Evolutionary conservation across 2,113 vertebrate genomes (phyloP), one percentile per base, ranked within the genome.

Genomic region (Pollimyrus isidori): DNA sequence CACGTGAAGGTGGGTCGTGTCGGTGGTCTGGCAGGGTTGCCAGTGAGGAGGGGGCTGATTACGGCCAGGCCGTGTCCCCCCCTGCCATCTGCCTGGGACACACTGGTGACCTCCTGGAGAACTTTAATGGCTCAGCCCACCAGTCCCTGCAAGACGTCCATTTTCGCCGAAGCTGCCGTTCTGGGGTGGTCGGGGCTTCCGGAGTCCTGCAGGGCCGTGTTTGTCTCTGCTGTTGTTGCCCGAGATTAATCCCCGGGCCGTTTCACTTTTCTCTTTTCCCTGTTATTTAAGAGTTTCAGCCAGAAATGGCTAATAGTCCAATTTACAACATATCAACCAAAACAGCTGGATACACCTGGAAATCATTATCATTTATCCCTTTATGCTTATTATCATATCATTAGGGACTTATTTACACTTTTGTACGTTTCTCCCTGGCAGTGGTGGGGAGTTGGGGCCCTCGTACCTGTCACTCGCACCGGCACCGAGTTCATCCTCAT

Each of bases 261-360:
- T 56, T 56, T 58, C 42, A 35, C 23, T 30, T 23, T 45, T 58
- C 42, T 62, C 23, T 30, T 23, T 45, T 26, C 17, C 42, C 39
- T 58, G 50, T 89, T 89, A 89, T 89, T 89, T 89, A 89, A 89
- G 76, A 85, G 21, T 85, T 62, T 45, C 56, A 84, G 88, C 76
- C 83, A 39, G 76, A 85, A 84, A 84, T 46, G 21, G 76, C 53
- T n/a, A 84, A 85, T 85, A 52, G 88, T 84, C 76, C 88, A 89
- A 89, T 89, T 89, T 89, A 49, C 50, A 89, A 89, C 53, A 89
- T 58, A 89, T 52, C 88, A 89, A 52, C 88, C 83, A 85, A 85
- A 89, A 56, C 86, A 82, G 73, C 69, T 11, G 89, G 86, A 90
- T 42, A 46, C 17, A 52, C 62, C 53, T 58, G 39, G 46, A 87